Evolutionary conservation across 2,888 invertebrate genomes (phyloP).

Genomic region (Punctoribates punctum): DNA sequence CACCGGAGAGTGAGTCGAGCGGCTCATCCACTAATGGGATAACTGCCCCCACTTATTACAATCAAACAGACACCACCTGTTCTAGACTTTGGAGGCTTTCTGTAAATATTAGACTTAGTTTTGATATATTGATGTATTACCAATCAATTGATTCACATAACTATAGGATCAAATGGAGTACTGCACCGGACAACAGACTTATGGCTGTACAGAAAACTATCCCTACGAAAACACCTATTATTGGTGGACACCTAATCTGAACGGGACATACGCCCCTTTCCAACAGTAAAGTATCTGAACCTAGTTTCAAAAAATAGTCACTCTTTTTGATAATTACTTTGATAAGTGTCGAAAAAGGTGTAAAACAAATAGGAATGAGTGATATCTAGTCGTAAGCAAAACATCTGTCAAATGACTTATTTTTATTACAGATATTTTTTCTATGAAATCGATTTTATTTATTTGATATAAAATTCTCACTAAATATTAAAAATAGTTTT

Average conservation of each 20-base stretch:
- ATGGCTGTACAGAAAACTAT: neutral
- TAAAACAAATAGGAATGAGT: neutral
- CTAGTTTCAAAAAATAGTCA: neutral
- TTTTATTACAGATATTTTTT: too few relatives aligned
- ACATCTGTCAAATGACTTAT: neutral
- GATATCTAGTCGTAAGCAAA: slow-evolving; percentile 9
- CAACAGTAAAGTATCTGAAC: neutral
- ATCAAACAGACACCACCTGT: neutral
- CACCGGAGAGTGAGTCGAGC: slow-evolving; percentile 7
- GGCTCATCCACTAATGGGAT: neutral
- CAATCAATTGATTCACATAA: neutral
- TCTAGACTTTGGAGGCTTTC: slow-evolving; percentile 5
- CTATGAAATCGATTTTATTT: neutral
- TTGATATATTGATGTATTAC: neutral
- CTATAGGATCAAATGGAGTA: slow-evolving; percentile 19
- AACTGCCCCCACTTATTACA: neutral
- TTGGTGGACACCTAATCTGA: slow-evolving; percentile 21
- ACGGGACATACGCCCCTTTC: neutral
- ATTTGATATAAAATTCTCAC: too few relatives aligned
- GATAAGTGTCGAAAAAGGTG: neutral
- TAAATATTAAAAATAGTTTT: too few relatives aligned
- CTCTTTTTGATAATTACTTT: too few relatives aligned
- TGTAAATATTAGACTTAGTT: neutral
- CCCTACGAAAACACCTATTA: slow-evolving; percentile 15
- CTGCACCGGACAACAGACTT: slow-evolving; percentile 4